phyloP scores from a whole-genome alignment of 2,113 vertebrate species.

The Perca flavescens region DNA sequence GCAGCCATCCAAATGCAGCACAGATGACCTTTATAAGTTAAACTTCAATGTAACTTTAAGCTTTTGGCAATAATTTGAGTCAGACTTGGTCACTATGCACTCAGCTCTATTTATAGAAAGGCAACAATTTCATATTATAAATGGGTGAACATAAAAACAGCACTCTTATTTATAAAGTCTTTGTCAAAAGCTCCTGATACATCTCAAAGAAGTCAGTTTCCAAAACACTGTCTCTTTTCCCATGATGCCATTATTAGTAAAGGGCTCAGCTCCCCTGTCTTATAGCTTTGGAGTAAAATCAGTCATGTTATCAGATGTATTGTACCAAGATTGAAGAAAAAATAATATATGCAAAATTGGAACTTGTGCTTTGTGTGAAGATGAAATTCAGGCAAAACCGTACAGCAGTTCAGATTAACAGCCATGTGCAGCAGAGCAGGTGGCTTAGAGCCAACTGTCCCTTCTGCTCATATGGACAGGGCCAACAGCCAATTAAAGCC shows the following conservation, averaged over 20 bases:
- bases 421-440: constrained; percentile 75
- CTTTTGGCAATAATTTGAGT: constrained; percentile 30
- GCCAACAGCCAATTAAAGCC: constrained; percentile 76
- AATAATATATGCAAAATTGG: background rate
- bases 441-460: constrained; percentile 70
- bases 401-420: constrained; percentile 66
- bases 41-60: constrained; percentile 40
- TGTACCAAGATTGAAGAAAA: background rate
- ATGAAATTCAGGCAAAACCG: constrained; percentile 55
- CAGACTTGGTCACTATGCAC: background rate
- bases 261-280: background rate
- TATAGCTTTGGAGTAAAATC: background rate
- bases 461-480: constrained; percentile 69
- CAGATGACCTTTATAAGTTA: constrained; percentile 49
- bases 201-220: background rate
- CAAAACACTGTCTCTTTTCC: background rate
- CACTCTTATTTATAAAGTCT: background rate
- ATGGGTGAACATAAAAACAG: background rate
- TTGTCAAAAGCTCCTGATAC: background rate
- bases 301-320: constrained; percentile 6
- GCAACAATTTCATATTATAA: background rate
- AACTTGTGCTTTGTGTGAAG: constrained; percentile 32
- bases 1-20: constrained; percentile 46
- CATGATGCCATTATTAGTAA: constrained; percentile 1
- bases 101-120: constrained; percentile 1